Base-by-base conservation (phyloP, 2,113 vertebrate species). In the Spizaetus ornatus region DNA sequence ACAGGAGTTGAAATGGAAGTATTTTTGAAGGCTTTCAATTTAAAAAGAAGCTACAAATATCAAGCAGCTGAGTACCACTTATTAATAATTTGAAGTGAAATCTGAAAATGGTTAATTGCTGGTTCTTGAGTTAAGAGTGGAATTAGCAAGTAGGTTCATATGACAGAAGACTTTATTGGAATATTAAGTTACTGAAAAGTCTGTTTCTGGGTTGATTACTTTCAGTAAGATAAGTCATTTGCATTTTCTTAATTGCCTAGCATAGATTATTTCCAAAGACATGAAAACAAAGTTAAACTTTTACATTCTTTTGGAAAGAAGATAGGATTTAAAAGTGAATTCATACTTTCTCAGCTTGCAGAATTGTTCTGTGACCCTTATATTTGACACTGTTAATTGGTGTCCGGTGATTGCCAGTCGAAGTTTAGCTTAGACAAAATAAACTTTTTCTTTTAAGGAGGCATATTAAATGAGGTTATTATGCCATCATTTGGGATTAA, bases 401-500 rank as follows among this genome's bases (percentile, higher is more conserved):
- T 94, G 95, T 93, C 92, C 31, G 11, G 58, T 93, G 86, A 96
- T 94, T 97, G 97, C 93, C 90, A 90, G 82, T 82, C 69, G 82
- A 95, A 89, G 82, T 95, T 96, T 85, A 78, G 76, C 80, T 87
- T 77, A 82, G 95, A 95, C 95, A 94, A 97, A 96, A 97, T 96
- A 92, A 97, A 96, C 93, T 91, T 82, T 84, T 95, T 96, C 94
- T 96, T 93, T 82, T 82, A 87, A 88, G 70, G 88, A 78, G 69
- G 31, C 89, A 79, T 92, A 93, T 85, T 94, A 96, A 94, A 90
- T 95, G 81, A 91, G 53, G 84, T 92, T 96, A 90, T 97, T 97
- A 95, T 97, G 84, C 93, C 89, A 94, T 97, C 74, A 92, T 79
- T 95, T 97, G 92, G 96, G 97, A 96, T 97, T 90, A 97, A 97